Conservation (phyloP, 64 coral and sea anemone species). For the Montipora sp. region DNA sequence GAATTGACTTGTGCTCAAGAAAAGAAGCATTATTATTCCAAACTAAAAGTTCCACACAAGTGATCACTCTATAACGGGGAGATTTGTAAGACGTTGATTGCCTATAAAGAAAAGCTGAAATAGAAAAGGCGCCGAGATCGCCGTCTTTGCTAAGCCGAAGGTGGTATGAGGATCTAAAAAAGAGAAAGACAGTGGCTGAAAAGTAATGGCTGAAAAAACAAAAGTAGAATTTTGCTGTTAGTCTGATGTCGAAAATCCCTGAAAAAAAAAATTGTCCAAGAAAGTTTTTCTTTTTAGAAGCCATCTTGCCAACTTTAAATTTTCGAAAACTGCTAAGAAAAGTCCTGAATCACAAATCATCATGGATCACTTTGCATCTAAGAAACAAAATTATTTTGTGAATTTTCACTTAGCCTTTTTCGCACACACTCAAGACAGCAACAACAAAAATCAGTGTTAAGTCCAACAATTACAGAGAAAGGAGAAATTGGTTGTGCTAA, state of each 20-base stretch:
- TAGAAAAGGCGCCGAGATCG: constrained; percentile 25
- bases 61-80: not conserved
- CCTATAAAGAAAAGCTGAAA: constrained; percentile 58
- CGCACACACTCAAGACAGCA: too few species aligned
- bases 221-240: constrained; percentile 50
- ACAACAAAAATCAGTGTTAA: too few species aligned
- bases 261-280: not conserved
- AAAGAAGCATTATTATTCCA: not conserved
- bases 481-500: not conserved
- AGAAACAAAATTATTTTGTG: too few species aligned
- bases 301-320: not conserved
- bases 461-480: not conserved
- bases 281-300: not conserved
- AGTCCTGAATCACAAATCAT: not conserved
- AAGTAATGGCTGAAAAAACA: constrained; percentile 54
- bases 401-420: too few species aligned
- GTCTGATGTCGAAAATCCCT: not conserved
- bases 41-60: not conserved
- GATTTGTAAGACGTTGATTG: not conserved
- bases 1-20: not conserved
- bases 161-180: constrained; percentile 26
- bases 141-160: constrained; percentile 38
- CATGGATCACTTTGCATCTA: too few species aligned
- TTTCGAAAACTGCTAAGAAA: not conserved
- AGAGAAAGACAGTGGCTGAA: constrained; percentile 17